A percentile compares a stretch with the other conserved stretches of the same genome.
Conservation (phyloP, 2,888 invertebrate genomes). For the Habroteleia sp. region DNA sequence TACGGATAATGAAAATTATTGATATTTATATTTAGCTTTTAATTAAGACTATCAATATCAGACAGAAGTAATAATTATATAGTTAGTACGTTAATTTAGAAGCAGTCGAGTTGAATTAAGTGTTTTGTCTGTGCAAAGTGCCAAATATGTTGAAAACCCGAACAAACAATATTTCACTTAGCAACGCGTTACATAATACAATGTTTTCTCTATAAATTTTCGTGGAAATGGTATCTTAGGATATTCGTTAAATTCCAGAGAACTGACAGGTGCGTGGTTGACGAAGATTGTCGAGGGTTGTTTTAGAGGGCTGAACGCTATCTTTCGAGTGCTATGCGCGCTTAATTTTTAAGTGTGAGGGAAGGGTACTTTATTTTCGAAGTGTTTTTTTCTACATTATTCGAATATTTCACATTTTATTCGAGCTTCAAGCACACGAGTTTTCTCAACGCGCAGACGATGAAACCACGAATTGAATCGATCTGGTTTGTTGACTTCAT, state of each 20-base stretch:
- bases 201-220: slow-evolving; percentile 16
- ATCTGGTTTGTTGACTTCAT: not conserved
- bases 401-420: not conserved
- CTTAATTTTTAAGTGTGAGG: slow-evolving; percentile 27
- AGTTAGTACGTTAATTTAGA: no score
- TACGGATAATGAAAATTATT: no score
- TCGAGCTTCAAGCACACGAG: not conserved
- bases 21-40: no score
- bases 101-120: no score
- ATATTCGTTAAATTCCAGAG: slow-evolving; percentile 31
- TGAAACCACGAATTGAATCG: not conserved
- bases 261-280: slow-evolving; percentile 30
- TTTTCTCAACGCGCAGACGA: not conserved
- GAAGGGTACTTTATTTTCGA: slow-evolving; percentile 5
- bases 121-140: no score
- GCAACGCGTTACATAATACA: not conserved
- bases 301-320: slow-evolving; percentile 21
- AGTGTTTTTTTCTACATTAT: not conserved
- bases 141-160: not conserved
- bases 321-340: slow-evolving; percentile 16
- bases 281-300: slow-evolving; percentile 28
- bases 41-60: no score
- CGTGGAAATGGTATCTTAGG: slow-evolving; percentile 14
- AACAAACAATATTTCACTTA: not conserved
- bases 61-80: no score